These are phyloP conservation scores for Lepidocolaptes lacrymiger DNA, from an alignment of 2,797 vertebrate species.

Conservation along the genomic window DNA sequence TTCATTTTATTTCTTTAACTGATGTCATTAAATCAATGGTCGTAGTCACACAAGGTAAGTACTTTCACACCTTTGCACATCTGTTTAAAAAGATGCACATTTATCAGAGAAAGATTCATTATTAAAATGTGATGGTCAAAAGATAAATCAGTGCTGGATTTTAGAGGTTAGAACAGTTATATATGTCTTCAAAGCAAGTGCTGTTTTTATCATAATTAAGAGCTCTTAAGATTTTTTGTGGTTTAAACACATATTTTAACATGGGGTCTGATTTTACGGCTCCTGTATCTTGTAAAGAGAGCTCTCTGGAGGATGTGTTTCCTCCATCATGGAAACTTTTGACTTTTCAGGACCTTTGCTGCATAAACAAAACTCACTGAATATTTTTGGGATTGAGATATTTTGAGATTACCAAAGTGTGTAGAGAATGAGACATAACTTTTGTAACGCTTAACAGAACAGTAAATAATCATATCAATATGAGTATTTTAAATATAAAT, in stretches of 20 bases:
- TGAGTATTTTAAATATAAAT: neutral
- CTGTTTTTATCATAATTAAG: constrained; percentile 44
- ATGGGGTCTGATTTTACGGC: neutral
- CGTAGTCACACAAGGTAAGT: constrained; percentile 2
- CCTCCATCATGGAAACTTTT: neutral
- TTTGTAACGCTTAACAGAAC: neutral
- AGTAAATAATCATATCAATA: neutral
- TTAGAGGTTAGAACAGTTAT: constrained; percentile 70
- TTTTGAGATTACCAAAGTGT: neutral
- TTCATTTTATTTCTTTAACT: constrained; percentile 38
- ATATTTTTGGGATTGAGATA: neutral
- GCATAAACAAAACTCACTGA: neutral
- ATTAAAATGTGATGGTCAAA: constrained; percentile 62
- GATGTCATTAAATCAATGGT: constrained; percentile 35
- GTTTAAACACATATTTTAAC: constrained; percentile 14
- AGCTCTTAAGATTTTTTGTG: neutral
- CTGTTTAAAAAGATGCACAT: constrained; percentile 58
- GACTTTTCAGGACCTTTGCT: neutral
- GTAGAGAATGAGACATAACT: neutral
- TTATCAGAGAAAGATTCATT: constrained; percentile 66
- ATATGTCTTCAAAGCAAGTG: constrained; percentile 43
- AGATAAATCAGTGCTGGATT: constrained; percentile 62
- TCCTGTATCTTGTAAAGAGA: neutral
- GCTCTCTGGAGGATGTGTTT: neutral
- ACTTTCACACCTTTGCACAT: constrained; percentile 37